These are phyloP conservation scores for Telmatochromis sp. DNA, from an alignment of 2,113 vertebrate species.

Conservation along the genomic window DNA sequence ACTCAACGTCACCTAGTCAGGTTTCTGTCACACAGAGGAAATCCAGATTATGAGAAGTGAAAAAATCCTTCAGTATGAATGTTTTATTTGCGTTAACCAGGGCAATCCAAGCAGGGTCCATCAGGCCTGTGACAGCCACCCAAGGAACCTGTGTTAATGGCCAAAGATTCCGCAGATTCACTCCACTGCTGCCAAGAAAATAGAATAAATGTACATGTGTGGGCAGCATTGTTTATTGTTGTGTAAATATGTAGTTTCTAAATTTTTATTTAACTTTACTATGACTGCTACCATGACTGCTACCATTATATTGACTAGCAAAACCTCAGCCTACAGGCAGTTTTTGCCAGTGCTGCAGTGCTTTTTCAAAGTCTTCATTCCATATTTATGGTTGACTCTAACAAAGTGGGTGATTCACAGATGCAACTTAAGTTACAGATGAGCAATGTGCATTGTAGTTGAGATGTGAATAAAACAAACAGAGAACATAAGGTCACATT, in stretches of 20 bases:
- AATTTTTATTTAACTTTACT: background rate
- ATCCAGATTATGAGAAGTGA: background rate
- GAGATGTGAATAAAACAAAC: background rate
- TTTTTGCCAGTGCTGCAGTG: background rate
- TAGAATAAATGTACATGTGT: background rate
- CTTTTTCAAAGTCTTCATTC: background rate
- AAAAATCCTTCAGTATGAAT: background rate
- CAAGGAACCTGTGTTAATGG: background rate
- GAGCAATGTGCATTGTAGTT: background rate
- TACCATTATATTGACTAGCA: background rate
- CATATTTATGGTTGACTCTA: background rate
- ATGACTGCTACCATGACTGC: background rate
- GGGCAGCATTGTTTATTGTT: background rate
- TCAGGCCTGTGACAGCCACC: background rate
- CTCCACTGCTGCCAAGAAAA: background rate
- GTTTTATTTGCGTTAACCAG: background rate
- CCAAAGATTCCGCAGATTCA: background rate
- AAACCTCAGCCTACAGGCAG: background rate
- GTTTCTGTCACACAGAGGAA: background rate
- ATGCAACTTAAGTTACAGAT: background rate
- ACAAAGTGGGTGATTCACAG: background rate
- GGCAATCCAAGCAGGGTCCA: background rate
- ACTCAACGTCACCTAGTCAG: background rate
- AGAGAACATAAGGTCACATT: background rate
- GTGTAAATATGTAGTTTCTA: background rate